Evolutionary conservation across 1,140 invertebrate genomes (phyloP).

Genomic region (fruit fly (Drosophila melanogaster)): Release_6_plus_ISO1_MT NT_033777.3:16364501-16365000

Average conservation of each 20-base stretch:
- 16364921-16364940: background rate
- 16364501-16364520: background rate
- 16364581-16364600: background rate
- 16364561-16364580: background rate
- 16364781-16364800: background rate
- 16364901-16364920: background rate
- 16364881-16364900: background rate
- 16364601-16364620: background rate
- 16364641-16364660: background rate
- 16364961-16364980: too few relatives aligned
- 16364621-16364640: background rate
- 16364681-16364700: too few relatives aligned
- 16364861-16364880: background rate
- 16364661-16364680: too few relatives aligned
- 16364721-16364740: too few relatives aligned
- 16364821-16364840: background rate
- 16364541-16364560: too few relatives aligned
- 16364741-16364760: background rate
- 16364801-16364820: background rate
- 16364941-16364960: background rate
- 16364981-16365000: too few relatives aligned
- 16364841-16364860: background rate
- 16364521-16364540: background rate
- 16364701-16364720: background rate
- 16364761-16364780: background rate